Conservation (phyloP, 64 coral and sea anemone species). For the Montipora capricornis region DNA sequence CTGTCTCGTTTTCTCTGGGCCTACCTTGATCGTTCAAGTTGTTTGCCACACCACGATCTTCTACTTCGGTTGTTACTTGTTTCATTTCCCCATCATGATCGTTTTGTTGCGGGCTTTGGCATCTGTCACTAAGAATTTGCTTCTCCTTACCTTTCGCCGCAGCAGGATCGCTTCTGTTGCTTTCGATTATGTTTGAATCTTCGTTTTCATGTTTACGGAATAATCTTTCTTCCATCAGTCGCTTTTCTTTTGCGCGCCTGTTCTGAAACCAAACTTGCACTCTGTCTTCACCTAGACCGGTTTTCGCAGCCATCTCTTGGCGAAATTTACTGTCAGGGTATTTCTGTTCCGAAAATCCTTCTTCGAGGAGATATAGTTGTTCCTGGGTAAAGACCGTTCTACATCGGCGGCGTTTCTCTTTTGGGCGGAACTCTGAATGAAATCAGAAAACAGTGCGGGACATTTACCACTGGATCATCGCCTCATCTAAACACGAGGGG, state of each 20-base stretch:
- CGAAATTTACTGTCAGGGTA: constrained; percentile 84
- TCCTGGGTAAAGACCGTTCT: constrained; percentile 89
- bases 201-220: constrained; percentile 18
- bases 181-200: neutral
- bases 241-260: constrained; percentile 92
- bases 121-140: neutral
- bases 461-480: no score
- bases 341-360: constrained; percentile 75
- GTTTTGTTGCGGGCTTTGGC: neutral
- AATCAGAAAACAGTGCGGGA: no score
- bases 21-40: neutral
- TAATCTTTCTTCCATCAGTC: constrained; percentile 72
- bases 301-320: constrained; percentile 76
- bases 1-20: neutral
- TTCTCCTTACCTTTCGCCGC: neutral
- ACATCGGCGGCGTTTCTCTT: constrained; percentile 84
- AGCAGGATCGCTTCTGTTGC: neutral
- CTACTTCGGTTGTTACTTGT: constrained; percentile 23
- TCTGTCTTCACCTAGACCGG: constrained; percentile 82
- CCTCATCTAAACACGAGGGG: no score
- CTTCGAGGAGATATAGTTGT: constrained; percentile 75
- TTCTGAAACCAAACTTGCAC: constrained; percentile 97
- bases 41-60: constrained; percentile 23
- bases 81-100: neutral
- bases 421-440: constrained; percentile 72